Conservation (phyloP, 2,888 invertebrate species). For the Drosophila kokeensis region DNA sequence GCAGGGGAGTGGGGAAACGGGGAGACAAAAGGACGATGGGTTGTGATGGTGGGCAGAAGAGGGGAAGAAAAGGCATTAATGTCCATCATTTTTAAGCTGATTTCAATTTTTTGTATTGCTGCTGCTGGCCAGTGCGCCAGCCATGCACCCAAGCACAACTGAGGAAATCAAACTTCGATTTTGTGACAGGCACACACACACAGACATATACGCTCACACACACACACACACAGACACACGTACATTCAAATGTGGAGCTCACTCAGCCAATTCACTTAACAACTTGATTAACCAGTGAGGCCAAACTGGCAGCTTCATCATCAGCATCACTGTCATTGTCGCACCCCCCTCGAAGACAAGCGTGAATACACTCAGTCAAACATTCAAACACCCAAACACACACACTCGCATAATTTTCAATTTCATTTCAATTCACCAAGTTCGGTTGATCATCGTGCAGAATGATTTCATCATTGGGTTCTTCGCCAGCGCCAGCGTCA, state of each 20-base stretch:
- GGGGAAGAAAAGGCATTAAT: slow-evolving; percentile 3
- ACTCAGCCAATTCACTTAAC: slow-evolving; percentile 75
- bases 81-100: slow-evolving; percentile 9
- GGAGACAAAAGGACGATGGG: background rate
- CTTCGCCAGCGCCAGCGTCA: slow-evolving; percentile 1
- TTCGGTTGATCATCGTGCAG: slow-evolving; percentile 27
- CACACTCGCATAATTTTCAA: slow-evolving; percentile 72
- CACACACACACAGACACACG: background rate
- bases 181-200: background rate
- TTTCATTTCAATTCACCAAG: slow-evolving; percentile 80
- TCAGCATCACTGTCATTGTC: slow-evolving; percentile 25
- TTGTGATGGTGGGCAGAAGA: background rate
- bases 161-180: slow-evolving; percentile 1
- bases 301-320: slow-evolving; percentile 51
- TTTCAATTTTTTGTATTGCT: slow-evolving; percentile 2
- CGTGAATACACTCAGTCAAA: slow-evolving; percentile 25
- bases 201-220: background rate
- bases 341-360: background rate
- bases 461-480: slow-evolving; percentile 47
- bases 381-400: slow-evolving; percentile 20
- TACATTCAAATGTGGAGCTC: slow-evolving; percentile 17
- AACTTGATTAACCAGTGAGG: slow-evolving; percentile 68
- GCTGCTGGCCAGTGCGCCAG: background rate
- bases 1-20: too few species aligned
- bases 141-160: background rate